A percentile compares a stretch with the other conserved stretches of the same genome.
These are phyloP conservation scores for Myiothlypis coronata DNA, from an alignment of 2,797 vertebrate species.

Conservation along the genomic window DNA sequence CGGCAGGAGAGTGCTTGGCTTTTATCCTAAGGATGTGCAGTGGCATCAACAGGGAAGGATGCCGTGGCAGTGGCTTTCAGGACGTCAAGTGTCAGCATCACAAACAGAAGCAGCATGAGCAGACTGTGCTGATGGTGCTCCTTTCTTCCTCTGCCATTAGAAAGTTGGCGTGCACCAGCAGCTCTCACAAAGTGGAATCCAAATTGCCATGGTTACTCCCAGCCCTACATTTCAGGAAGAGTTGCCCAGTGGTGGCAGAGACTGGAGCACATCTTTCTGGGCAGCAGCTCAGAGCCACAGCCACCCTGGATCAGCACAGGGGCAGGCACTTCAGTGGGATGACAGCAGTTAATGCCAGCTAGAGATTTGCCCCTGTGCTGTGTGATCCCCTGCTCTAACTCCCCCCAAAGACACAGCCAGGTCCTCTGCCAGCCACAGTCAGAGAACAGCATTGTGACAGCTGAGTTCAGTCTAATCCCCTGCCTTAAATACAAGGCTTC, in stretches of 20 bases:
- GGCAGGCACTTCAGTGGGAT: background rate
- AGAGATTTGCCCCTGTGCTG: background rate
- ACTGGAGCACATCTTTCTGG: background rate
- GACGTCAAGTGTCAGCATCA: constrained; percentile 4
- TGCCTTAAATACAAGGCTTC: background rate
- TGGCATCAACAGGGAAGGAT: background rate
- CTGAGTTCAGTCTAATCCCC: background rate
- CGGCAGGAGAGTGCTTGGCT: background rate
- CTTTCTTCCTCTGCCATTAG: constrained; percentile 39
- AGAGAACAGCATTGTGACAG: background rate
- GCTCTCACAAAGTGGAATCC: background rate
- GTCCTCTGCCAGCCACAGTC: background rate
- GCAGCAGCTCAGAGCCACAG: background rate
- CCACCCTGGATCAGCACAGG: background rate
- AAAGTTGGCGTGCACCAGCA: background rate
- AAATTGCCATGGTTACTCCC: background rate
- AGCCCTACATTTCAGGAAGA: background rate
- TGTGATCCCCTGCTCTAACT: background rate
- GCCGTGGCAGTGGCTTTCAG: background rate
- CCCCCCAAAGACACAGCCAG: background rate
- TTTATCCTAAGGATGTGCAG: background rate
- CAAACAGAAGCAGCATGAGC: background rate
- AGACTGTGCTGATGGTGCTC: background rate
- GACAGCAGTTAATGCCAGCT: background rate
- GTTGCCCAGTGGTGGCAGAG: background rate